Evolutionary conservation across 2,888 invertebrate genomes (phyloP), one percentile per base, ranked within the genome.

Genomic region (Spilarctia lutea): DNA sequence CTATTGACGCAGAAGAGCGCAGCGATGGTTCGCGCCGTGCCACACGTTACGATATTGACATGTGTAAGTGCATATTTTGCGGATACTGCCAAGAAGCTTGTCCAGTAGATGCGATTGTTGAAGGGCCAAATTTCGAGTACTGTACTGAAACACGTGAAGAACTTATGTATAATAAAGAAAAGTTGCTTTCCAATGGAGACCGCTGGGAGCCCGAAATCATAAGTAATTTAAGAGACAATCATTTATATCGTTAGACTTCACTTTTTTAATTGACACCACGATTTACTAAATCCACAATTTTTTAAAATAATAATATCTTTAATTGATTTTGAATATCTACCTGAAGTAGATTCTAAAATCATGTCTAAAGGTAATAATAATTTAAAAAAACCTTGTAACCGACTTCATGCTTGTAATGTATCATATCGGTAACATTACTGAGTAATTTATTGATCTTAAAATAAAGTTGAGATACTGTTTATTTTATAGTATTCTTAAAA

Each of bases 51-150:
- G 99, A 99, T 94, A 99, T 99, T 85, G 99, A 99, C 91, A 81
- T 95, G 98, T 98, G 99, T 0, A 99, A 99, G 92, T 99, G 99
- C 91, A 99, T 99, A 90, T 99, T 99, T 91, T 99, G 99, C 92
- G 99, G 99, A 24, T 99, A 99, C 91, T 99, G 99, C 91, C 99
- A 99, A 94, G 99, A 99, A 91, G 99, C 99, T 0, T 99, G 99
- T 88, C 99, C 99, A 0, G 99, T 99, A 0, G 99, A 99, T 94
- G 99, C 99, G 4, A 99, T 99, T 85, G 99, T 99, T 20, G 99
- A 99, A 96, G 99, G 99, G 16, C 99, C 99, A 0, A 99, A 99
- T 92, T 99, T 99, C 92, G 99, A 99, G 93, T 99, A 98, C 92
- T 98, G 98, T 1, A 99, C 99, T 0, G 99, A 99, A 96, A 99